Conservation (phyloP, 2,113 vertebrate genomes). For the Brachionichthys hirsutus region DNA sequence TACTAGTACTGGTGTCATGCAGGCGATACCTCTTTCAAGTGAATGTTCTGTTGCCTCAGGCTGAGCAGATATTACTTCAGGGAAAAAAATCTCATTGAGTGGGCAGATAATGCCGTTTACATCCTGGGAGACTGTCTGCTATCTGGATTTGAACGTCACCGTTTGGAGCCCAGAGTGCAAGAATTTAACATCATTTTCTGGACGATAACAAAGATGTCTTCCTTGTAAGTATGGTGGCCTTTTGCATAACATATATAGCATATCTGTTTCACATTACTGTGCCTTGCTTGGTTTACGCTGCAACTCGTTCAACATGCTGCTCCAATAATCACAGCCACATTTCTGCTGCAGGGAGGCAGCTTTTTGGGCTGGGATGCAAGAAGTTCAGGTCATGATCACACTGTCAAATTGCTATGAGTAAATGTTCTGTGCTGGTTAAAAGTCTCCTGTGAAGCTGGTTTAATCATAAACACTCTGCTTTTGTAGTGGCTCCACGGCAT, state of each 20-base stretch:
- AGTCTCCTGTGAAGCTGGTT: background rate
- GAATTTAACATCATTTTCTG: constrained; percentile 64
- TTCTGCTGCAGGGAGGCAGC: constrained; percentile 59
- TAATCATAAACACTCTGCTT: constrained; percentile 6
- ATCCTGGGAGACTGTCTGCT: constrained; percentile 54
- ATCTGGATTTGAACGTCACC: constrained; percentile 28
- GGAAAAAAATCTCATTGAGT: constrained; percentile 41
- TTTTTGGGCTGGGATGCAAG: constrained; percentile 23
- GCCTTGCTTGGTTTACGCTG: constrained; percentile 59
- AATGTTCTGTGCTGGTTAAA: constrained; percentile 8
- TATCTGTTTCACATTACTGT: constrained; percentile 72
- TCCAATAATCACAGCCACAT: constrained; percentile 72
- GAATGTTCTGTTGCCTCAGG: constrained; percentile 36
- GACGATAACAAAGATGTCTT: constrained; percentile 62
- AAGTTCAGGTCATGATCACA: constrained; percentile 39
- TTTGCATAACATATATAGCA: constrained; percentile 52
- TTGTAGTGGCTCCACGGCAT: background rate
- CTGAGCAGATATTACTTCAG: constrained; percentile 64
- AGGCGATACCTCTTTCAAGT: constrained; percentile 43
- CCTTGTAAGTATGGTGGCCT: constrained; percentile 44
- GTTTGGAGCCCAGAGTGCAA: constrained; percentile 41
- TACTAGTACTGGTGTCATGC: constrained; percentile 47
- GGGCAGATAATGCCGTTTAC: constrained; percentile 43
- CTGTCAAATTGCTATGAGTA: constrained; percentile 30
- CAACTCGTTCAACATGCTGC: constrained; percentile 50